A percentile compares a stretch with the other conserved stretches of the same genome.
phyloP scores from a whole-genome alignment of 2,797 vertebrate genomes.

The Gila robusta region DNA sequence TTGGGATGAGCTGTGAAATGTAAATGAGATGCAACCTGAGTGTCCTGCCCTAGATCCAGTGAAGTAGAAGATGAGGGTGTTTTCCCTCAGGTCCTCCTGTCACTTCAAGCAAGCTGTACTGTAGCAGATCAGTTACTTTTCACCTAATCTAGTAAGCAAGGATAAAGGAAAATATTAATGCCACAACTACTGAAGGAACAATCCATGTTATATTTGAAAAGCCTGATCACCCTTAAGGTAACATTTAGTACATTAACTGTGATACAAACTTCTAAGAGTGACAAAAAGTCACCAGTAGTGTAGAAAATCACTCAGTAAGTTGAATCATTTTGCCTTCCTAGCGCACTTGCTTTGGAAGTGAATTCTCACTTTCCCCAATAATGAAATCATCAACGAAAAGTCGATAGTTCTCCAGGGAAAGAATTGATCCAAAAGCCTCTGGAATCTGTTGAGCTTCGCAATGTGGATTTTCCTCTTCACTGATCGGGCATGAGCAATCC shows the following conservation, averaged over 20 bases:
- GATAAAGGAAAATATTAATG: background rate
- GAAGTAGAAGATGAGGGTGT: constrained; percentile 78
- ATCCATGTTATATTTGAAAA: background rate
- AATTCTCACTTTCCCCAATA: constrained; percentile 52
- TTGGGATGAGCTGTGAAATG: constrained; percentile 73
- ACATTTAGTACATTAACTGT: background rate
- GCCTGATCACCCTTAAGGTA: background rate
- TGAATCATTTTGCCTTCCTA: background rate
- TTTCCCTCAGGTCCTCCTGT: constrained; percentile 70
- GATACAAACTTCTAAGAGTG: background rate
- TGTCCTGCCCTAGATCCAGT: constrained; percentile 73
- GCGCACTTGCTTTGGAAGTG: background rate
- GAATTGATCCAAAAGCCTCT: constrained; percentile 81
- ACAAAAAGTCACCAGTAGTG: background rate
- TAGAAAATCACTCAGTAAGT: background rate
- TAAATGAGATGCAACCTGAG: constrained; percentile 67
- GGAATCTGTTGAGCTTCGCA: constrained; percentile 67
- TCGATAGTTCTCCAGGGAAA: constrained; percentile 72
- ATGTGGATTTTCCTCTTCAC: constrained; percentile 81
- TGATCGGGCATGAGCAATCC: constrained; percentile 72
- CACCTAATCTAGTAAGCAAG: constrained; percentile 73
- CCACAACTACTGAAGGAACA: background rate
- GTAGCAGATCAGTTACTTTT: constrained; percentile 32
- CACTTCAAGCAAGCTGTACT: constrained; percentile 37
- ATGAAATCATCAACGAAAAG: constrained; percentile 70